Evolutionary conservation across 2,113 vertebrate species (phyloP).

Genomic region (Serranochromis macrocephalus): DNA sequence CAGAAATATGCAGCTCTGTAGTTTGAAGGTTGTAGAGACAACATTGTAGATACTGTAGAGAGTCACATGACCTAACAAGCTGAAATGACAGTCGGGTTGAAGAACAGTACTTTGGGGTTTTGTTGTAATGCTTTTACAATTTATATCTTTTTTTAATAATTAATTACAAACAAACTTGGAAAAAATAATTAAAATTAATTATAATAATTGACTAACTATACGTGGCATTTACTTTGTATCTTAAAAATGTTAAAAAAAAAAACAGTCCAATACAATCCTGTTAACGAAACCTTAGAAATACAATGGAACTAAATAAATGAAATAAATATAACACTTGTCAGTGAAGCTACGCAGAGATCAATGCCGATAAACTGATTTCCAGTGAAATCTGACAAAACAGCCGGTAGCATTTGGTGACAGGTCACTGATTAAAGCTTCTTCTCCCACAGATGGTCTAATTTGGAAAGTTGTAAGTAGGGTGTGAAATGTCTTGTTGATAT

Average conservation of each 20-base stretch:
- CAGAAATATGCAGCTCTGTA: neutral
- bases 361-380: neutral
- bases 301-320: fast-evolving
- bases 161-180: neutral
- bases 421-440: neutral
- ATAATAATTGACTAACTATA: neutral
- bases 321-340: neutral
- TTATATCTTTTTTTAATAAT: neutral
- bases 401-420: neutral
- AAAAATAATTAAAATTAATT: fast-evolving
- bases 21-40: neutral
- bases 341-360: neutral
- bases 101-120: neutral
- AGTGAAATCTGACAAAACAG: neutral
- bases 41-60: neutral
- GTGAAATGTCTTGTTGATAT: neutral
- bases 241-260: neutral
- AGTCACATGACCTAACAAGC: neutral
- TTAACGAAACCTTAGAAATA: fast-evolving
- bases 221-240: neutral
- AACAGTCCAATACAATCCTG: neutral
- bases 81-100: neutral
- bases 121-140: fast-evolving
- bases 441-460: neutral
- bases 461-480: neutral